These are phyloP conservation scores for Tachystola acroxantha DNA, from an alignment of 2,888 invertebrate species.

Conservation along the genomic window DNA sequence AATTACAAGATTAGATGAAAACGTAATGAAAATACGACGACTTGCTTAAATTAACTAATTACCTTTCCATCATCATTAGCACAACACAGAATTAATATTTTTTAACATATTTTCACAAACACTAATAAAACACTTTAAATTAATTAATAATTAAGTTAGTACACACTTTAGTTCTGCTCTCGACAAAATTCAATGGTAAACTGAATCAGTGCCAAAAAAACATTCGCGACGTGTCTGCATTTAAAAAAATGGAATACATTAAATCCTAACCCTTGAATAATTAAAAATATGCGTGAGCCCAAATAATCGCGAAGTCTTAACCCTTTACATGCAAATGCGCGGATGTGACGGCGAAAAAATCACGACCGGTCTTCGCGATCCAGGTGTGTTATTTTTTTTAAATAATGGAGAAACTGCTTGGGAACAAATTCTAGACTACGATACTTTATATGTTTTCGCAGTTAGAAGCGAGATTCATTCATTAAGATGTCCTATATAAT, in stretches of 20 bases:
- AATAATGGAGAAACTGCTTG: constrained; percentile 15
- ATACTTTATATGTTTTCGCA: no score
- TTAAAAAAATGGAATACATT: constrained; percentile 63
- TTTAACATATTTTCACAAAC: no score
- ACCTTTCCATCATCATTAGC: no score
- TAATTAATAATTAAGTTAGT: constrained; percentile 6
- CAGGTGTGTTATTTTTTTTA: constrained; percentile 64
- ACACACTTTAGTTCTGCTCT: constrained; percentile 37
- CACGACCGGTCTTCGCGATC: constrained; percentile 54
- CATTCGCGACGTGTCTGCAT: constrained; percentile 47
- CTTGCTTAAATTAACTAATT: no score
- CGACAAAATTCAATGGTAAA: constrained; percentile 48
- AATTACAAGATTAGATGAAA: no score
- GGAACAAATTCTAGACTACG: not conserved
- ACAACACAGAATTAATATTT: no score
- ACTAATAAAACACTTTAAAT: no score
- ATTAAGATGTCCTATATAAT: no score
- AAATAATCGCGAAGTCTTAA: constrained; percentile 73
- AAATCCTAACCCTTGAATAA: constrained; percentile 68
- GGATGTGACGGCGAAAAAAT: constrained; percentile 49
- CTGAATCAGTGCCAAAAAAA: constrained; percentile 47
- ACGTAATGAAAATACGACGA: no score
- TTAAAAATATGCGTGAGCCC: constrained; percentile 75
- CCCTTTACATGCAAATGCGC: constrained; percentile 72
- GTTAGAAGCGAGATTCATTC: no score